Conservation (phyloP, 1,140 invertebrate species). For the Aporrectodea caliginosa region DNA sequence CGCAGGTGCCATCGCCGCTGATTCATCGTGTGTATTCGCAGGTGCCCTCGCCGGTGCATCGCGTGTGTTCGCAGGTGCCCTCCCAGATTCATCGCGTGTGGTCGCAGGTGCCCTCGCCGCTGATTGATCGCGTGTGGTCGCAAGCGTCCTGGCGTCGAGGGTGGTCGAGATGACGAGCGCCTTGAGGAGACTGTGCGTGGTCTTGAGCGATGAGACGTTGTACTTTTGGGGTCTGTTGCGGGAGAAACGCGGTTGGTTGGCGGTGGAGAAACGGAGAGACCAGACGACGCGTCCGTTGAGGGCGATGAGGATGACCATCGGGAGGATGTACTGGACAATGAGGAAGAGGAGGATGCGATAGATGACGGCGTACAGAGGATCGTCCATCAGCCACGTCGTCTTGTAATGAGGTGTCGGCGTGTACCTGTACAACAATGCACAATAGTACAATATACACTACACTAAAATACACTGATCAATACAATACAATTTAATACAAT, state of each 20-base stretch:
- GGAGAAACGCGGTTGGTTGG: background rate
- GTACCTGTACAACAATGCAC: background rate
- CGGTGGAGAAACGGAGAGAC: slow-evolving; percentile 9
- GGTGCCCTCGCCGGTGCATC: too few species aligned
- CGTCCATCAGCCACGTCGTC: slow-evolving; percentile 7
- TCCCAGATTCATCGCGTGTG: too few species aligned
- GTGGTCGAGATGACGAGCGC: too few species aligned
- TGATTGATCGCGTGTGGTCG: too few species aligned
- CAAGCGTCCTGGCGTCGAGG: too few species aligned
- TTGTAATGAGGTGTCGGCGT: background rate
- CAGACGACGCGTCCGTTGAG: slow-evolving; percentile 25
- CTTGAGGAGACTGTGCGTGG: too few species aligned
- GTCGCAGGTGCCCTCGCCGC: background rate
- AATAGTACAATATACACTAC: too few species aligned
- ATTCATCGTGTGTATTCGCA: too few species aligned
- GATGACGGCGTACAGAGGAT: slow-evolving; percentile 21
- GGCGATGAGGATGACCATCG: slow-evolving; percentile 24
- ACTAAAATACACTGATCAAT: too few species aligned
- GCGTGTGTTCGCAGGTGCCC: too few species aligned
- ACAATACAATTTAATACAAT: too few species aligned
- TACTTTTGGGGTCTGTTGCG: background rate
- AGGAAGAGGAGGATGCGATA: slow-evolving; percentile 29
- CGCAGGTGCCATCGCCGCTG: background rate
- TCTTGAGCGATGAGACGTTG: too few species aligned
- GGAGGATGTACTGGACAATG: slow-evolving; percentile 27